phyloP scores from a whole-genome alignment of 2,113 vertebrate species.

The Bettongia penicillata region DNA sequence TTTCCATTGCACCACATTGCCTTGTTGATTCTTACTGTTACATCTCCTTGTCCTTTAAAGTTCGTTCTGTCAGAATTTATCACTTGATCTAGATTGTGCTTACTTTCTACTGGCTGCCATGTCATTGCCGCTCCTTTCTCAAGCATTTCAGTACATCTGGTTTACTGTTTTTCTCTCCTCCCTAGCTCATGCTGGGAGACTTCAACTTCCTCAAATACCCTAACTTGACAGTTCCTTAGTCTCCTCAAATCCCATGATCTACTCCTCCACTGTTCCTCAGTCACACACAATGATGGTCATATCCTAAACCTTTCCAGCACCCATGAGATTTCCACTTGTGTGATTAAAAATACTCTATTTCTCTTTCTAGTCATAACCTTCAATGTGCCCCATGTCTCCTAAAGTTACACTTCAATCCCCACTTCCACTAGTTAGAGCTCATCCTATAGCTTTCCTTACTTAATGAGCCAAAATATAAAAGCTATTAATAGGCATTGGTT shows the following conservation, averaged over 20 bases:
- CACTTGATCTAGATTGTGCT: neutral
- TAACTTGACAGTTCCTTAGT: neutral
- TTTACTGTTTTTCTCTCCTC: neutral
- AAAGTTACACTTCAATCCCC: neutral
- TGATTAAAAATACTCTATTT: neutral
- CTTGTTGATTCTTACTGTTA: neutral
- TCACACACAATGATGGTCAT: neutral
- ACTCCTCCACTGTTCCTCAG: neutral
- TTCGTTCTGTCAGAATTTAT: neutral
- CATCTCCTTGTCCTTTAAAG: neutral
- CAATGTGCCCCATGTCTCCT: neutral
- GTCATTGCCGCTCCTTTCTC: neutral
- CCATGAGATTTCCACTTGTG: neutral
- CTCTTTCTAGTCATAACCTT: neutral
- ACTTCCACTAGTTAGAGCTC: neutral
- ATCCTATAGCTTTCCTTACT: neutral
- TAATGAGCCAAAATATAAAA: neutral
- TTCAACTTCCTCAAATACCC: neutral
- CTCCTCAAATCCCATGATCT: neutral
- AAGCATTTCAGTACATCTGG: neutral
- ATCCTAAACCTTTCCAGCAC: neutral
- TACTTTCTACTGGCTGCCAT: neutral
- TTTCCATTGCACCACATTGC: neutral
- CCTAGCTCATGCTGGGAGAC: neutral
- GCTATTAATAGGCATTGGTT: neutral